Evolutionary conservation across 2,797 vertebrate genomes (phyloP), one percentile per base, ranked within the genome.

Genomic region (Lophius americanus): DNA sequence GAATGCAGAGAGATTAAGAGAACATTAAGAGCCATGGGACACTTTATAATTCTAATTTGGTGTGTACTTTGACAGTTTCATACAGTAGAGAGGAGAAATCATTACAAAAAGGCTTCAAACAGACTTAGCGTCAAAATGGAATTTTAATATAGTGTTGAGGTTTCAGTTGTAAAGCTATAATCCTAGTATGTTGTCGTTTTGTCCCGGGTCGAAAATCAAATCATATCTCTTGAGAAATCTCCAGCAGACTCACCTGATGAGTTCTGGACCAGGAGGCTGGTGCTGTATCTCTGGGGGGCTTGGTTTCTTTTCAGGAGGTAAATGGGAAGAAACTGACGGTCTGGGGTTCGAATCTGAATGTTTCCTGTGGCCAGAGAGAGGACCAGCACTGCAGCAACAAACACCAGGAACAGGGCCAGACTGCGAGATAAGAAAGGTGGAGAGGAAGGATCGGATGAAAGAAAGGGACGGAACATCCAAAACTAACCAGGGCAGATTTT

Each of bases 241-340:
- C n/a, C 0, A 6, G 9, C 2, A 3, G 14, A 60, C 88, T 90
- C 67, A 97, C 96, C 95, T 11, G 95, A 94, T 65, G 92, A 91
- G 85, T 98, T 98, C 79, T 94, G 89, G n/a, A 98, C 75, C 67
- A 97, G 91, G 23, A 98, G 92, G 64, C 78, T 89, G 32, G 94
- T 95, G 55, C 89, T 60, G 46, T 95, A 94, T 33, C 60, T 81
- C 44, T 23, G 83, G 2, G 86, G 78, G 0, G 38, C 67, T 75
- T 92, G 92, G 60, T 93, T 91, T 14, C 63, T 89, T 1, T 81
- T 91, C 7, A 94, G 87, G 61, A 97, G 95, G 66, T 91, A 93
- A 0, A 91, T 68, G 0, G 97, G 92, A 0, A 87, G 88, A 64
- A 98, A 92, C 75, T 95, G 92, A 66, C 93, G 94, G 10, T 79